A percentile compares a stretch with the other conserved stretches of the same genome.
Evolutionary conservation across 2,113 vertebrate species (phyloP).

Genomic region (Emydura subglobosa): DNA sequence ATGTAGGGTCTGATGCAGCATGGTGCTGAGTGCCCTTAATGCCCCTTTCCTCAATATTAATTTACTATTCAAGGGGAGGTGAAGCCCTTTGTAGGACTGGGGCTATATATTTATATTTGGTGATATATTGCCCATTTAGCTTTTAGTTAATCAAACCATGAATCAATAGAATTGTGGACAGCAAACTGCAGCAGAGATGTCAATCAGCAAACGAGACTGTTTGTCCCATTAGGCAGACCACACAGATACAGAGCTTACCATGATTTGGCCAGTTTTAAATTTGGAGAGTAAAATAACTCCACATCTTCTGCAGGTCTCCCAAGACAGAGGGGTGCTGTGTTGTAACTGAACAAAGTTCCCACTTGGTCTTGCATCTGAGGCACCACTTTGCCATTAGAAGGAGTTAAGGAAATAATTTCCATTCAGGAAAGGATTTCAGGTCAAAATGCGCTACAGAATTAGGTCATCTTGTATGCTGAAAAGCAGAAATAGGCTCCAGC

Average conservation of each 20-base stretch:
- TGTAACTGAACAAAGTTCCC: background rate
- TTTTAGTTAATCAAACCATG: background rate
- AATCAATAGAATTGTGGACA: background rate
- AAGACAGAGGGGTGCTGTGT: background rate
- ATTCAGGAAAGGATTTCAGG: accelerated
- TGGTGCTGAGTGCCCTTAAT: slow-evolving; percentile 2
- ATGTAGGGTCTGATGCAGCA: background rate
- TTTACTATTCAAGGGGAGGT: slow-evolving; percentile 5
- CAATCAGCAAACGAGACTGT: background rate
- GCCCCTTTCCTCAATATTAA: background rate
- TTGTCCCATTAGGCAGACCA: background rate
- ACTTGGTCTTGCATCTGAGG: background rate
- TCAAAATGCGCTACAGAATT: background rate
- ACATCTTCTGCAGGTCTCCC: background rate
- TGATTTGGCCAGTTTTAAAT: background rate
- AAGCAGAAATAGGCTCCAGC: background rate
- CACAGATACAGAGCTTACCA: background rate
- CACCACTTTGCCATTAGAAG: background rate
- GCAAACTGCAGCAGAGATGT: background rate
- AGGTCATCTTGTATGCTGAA: background rate
- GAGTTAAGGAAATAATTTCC: background rate
- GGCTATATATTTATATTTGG: background rate
- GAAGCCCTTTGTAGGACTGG: background rate
- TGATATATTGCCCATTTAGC: background rate
- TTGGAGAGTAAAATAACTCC: background rate